Conservation (phyloP, 1,140 invertebrate genomes). For the Sipha flava region DNA sequence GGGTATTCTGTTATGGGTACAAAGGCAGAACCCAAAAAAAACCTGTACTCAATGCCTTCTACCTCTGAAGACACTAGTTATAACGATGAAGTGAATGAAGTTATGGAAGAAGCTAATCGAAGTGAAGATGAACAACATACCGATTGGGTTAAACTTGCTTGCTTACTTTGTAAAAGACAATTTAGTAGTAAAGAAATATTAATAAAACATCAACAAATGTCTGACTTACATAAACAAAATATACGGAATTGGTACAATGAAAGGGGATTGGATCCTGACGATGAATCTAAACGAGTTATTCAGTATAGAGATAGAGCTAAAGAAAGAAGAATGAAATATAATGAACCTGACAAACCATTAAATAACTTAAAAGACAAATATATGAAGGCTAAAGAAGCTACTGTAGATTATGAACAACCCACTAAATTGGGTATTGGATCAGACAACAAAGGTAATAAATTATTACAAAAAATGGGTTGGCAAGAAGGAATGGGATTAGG, state of each 20-base stretch:
- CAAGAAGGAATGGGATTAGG: slow-evolving; percentile 90
- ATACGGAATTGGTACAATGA: slow-evolving; percentile 58
- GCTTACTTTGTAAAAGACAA: slow-evolving; percentile 89
- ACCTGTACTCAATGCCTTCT: background rate
- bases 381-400: slow-evolving; percentile 50
- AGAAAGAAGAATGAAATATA: slow-evolving; percentile 88
- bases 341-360: slow-evolving; percentile 70
- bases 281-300: slow-evolving; percentile 48
- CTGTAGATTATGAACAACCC: slow-evolving; percentile 53
- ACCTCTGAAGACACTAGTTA: slow-evolving; percentile 14
- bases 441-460: slow-evolving; percentile 82
- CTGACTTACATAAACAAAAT: slow-evolving; percentile 93
- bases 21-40: slow-evolving; percentile 15
- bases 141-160: slow-evolving; percentile 85
- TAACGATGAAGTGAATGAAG: slow-evolving; percentile 55
- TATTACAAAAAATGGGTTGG: slow-evolving; percentile 99
- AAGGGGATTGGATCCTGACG: slow-evolving; percentile 49
- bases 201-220: slow-evolving; percentile 83
- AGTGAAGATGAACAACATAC: slow-evolving; percentile 53
- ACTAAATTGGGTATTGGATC: slow-evolving; percentile 67
- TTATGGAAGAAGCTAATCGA: slow-evolving; percentile 68
- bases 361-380: slow-evolving; percentile 62
- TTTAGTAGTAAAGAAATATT: slow-evolving; percentile 84
- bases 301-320: slow-evolving; percentile 91
- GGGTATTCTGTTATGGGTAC: slow-evolving; percentile 63